Conservation (phyloP, 1,140 invertebrate genomes). For the Temnothorax curvispinosus region DNA sequence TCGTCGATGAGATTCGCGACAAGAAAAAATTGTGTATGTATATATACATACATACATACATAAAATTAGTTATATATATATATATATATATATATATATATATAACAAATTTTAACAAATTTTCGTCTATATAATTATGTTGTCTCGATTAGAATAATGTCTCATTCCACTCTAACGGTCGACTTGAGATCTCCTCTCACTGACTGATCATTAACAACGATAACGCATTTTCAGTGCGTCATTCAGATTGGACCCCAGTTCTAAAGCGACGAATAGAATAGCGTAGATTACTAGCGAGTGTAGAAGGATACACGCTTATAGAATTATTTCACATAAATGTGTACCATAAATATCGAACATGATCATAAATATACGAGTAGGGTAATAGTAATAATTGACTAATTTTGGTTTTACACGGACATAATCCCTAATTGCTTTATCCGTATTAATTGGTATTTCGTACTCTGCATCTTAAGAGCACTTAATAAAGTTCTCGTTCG, state of each 20-base stretch:
- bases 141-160: slow-evolving; percentile 16
- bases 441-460: slow-evolving; percentile 58
- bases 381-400: slow-evolving; percentile 80
- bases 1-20: too few species aligned
- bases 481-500: slow-evolving; percentile 58
- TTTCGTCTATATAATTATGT: slow-evolving; percentile 31
- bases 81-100: neutral
- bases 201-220: slow-evolving; percentile 33
- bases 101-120: neutral
- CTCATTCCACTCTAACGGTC: neutral
- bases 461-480: slow-evolving; percentile 59
- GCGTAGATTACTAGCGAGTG: slow-evolving; percentile 24
- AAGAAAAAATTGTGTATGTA: too few species aligned
- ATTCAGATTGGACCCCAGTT: slow-evolving; percentile 23
- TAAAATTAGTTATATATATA: neutral
- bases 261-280: slow-evolving; percentile 45
- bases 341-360: slow-evolving; percentile 77
- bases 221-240: slow-evolving; percentile 2
- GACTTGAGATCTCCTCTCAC: slow-evolving; percentile 43
- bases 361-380: slow-evolving; percentile 74
- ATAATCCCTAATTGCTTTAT: slow-evolving; percentile 72
- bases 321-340: slow-evolving; percentile 54
- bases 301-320: slow-evolving; percentile 45
- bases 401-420: slow-evolving; percentile 80
- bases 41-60: neutral